Conservation (phyloP, 2,113 vertebrate species). For the Equus quagga region DNA sequence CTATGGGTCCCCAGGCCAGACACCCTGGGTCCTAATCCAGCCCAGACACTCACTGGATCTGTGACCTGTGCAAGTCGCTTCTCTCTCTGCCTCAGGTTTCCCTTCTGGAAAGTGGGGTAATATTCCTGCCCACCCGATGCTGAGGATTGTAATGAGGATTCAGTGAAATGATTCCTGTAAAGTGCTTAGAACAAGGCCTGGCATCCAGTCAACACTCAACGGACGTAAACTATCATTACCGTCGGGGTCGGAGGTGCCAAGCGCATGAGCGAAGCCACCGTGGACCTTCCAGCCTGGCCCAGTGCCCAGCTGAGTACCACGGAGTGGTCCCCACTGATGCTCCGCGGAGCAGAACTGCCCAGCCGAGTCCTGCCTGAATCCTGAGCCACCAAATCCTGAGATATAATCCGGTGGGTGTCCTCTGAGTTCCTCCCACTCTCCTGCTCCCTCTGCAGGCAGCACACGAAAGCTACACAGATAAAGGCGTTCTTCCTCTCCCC, state of each 20-base stretch:
- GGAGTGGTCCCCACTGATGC: too few species aligned
- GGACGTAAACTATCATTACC: neutral
- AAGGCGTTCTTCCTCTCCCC: neutral
- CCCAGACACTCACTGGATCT: neutral
- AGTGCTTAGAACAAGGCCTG: neutral
- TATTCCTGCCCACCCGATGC: fast-evolving
- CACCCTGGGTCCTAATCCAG: neutral
- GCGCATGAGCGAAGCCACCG: fast-evolving
- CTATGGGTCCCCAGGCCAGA: neutral
- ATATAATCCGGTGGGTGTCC: fast-evolving
- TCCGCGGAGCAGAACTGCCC: fast-evolving
- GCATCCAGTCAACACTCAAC: neutral
- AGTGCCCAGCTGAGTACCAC: neutral
- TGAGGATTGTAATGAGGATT: neutral
- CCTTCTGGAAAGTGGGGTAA: neutral
- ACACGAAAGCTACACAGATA: neutral
- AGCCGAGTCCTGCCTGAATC: neutral
- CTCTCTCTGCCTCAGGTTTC: neutral
- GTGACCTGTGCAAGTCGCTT: neutral
- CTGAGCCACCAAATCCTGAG: neutral
- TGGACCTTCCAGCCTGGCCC: neutral
- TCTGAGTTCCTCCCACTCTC: too few species aligned
- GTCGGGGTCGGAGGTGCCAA: fast-evolving
- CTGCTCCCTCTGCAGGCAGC: neutral
- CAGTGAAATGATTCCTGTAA: fast-evolving